Evolutionary conservation across 1,140 invertebrate species (phyloP), one percentile per base, ranked within the genome.

Genomic region (Drosophila navojoa): DNA sequence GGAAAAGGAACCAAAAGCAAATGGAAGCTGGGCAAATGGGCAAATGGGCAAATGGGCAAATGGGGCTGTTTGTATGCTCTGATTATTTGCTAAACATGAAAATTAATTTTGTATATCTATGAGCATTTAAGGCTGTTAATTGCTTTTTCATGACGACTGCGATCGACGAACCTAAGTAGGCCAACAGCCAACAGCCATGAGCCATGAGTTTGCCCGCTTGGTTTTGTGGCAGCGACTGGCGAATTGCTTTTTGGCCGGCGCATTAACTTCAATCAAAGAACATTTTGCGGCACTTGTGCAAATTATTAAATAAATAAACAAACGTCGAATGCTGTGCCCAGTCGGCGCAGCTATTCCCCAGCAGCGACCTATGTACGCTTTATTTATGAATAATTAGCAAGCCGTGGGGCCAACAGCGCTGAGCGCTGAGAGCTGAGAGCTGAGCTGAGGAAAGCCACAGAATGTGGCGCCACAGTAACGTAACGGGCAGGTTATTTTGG

Each of bases 351-450:
- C 64, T 13, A 16, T 50, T 50, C 16, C 19, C 19, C 32, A 40
- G 29, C 10, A 44, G 59, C 57, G 35, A 69, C 71, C 73, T 74
- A 71, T 72, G 66, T 50, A 35, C 57, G 79, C 77, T 78, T 90
- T 87, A 90, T 90, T 90, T 90, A 90, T 90, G 86, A 90, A 90
- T 90, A 90, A 90, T 90, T 90, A 90, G 87, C 79, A 61, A 78
- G 78, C 71, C 64, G 35, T 54, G 74, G 77, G 75, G 76, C 61
- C 49, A n/a, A n/a, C 71, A 52, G 50, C 44, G 38, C 62, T 54
- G 66, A 74, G 68, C 2, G 19, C 19, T 19, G 19, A 1, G 19
- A 19, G 19, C 19, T 1, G 19, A 19, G 29, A 32, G 32, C 9
- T 32, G 32, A 32, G 38, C 62, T 54, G 66, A 74, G 68, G 61